Conservation (phyloP, 2,113 vertebrate genomes). For the Anseranas semipalmata region DNA sequence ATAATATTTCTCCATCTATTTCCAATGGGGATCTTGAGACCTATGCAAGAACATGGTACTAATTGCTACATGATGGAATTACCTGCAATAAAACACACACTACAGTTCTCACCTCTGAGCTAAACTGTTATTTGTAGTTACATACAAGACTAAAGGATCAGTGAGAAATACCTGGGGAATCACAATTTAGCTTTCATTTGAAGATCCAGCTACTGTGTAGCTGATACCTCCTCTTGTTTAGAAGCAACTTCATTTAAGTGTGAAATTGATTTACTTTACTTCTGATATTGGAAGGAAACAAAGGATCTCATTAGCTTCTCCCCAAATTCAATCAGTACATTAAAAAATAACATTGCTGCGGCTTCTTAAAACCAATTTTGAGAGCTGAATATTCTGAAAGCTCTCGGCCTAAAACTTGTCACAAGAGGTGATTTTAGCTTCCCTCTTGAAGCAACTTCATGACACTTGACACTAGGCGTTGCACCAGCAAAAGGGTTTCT, state of each 20-base stretch:
- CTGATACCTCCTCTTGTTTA: not conserved
- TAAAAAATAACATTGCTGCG: not conserved
- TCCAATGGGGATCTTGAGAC: constrained; percentile 46
- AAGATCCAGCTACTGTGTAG: not conserved
- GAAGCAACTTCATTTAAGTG: constrained; percentile 37
- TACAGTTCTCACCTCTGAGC: constrained; percentile 45
- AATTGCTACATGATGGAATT: constrained; percentile 53
- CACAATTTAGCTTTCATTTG: not conserved
- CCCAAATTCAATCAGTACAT: not conserved
- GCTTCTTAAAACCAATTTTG: constrained; percentile 28
- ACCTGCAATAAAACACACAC: constrained; percentile 46
- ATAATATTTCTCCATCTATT: constrained; percentile 55
- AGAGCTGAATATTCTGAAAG: constrained; percentile 24
- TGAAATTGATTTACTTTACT: constrained; percentile 9
- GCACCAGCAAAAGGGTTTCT: constrained; percentile 37
- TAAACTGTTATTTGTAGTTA: constrained; percentile 53
- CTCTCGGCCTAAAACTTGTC: constrained; percentile 39
- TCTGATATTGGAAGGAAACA: constrained; percentile 11
- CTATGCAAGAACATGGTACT: constrained; percentile 58
- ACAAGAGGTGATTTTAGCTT: not conserved
- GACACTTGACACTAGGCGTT: constrained; percentile 11
- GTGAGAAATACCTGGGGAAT: constrained; percentile 17
- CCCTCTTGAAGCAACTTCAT: constrained; percentile 27
- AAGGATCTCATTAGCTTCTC: not conserved
- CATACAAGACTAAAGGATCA: constrained; percentile 45